Percentiles rank a stretch among this genome's conserved stretches.
Evolutionary conservation across 2,797 vertebrate species (phyloP).

Genomic region (Aulostomus chinensis): DNA sequence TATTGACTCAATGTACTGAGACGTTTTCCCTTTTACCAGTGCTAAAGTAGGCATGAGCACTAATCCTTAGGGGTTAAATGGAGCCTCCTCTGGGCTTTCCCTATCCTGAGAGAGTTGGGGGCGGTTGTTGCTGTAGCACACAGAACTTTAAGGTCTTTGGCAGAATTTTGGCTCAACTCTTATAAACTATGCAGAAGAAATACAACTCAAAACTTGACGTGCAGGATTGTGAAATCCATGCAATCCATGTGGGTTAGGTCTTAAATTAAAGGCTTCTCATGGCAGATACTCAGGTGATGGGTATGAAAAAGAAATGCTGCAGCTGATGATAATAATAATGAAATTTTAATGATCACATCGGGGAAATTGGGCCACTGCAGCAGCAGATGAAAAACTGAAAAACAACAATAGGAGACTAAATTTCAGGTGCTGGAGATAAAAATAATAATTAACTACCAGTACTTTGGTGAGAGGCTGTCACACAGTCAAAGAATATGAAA

Average conservation of each 20-base stretch:
- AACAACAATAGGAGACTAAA: too few species aligned
- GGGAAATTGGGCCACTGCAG: constrained; percentile 43
- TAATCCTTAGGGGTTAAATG: constrained; percentile 83
- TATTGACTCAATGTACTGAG: constrained; percentile 73
- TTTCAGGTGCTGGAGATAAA: too few species aligned
- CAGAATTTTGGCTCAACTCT: constrained; percentile 50
- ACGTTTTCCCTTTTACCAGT: constrained; percentile 74
- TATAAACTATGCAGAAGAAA: constrained; percentile 26
- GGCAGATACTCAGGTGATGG: constrained; percentile 37
- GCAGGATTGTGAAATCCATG: too few species aligned
- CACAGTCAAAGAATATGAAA: too few species aligned
- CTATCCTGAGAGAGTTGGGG: constrained; percentile 74
- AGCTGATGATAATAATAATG: constrained; percentile 24
- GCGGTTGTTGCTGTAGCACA: constrained; percentile 48
- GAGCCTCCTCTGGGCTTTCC: constrained; percentile 67
- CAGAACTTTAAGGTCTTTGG: constrained; percentile 53
- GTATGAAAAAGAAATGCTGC: constrained; percentile 30
- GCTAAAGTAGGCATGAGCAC: constrained; percentile 80
- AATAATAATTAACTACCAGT: too few species aligned
- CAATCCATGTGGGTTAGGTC: neutral
- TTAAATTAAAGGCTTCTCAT: constrained; percentile 10
- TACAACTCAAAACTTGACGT: too few species aligned
- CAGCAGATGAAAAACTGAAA: constrained; percentile 22
- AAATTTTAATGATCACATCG: constrained; percentile 41
- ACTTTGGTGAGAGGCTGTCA: too few species aligned